These are phyloP conservation scores for Dasysyrphus albostriatus DNA, from an alignment of 2,888 invertebrate genomes.

Conservation along the genomic window DNA sequence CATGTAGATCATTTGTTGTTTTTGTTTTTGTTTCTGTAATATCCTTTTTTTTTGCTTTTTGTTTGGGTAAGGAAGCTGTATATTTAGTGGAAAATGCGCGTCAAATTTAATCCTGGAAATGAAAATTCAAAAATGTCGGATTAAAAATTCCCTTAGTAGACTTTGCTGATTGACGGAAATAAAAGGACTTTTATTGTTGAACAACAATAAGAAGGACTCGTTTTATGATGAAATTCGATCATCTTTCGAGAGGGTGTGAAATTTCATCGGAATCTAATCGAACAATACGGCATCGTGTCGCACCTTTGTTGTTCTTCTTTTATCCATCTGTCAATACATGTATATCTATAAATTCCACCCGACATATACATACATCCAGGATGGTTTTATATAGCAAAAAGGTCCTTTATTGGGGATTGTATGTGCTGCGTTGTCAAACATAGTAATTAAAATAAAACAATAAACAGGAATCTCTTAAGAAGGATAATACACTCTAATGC, in stretches of 20 bases:
- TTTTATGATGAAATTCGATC: constrained; percentile 56
- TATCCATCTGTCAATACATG: constrained; percentile 53
- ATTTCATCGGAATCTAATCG: constrained; percentile 61
- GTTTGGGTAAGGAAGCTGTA: constrained; percentile 18
- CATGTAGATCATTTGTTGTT: constrained; percentile 57
- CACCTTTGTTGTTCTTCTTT: constrained; percentile 38
- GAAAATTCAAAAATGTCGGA: constrained; percentile 59
- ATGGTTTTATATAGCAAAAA: neutral
- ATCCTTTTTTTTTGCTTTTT: constrained; percentile 20
- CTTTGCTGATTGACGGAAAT: constrained; percentile 1
- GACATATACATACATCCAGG: neutral
- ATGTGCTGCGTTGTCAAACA: constrained; percentile 58
- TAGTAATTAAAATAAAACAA: constrained; percentile 71
- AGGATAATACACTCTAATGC: constrained; percentile 72
- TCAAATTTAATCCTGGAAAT: constrained; percentile 57
- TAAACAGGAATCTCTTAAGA: constrained; percentile 63
- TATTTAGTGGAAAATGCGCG: constrained; percentile 65
- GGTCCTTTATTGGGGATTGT: constrained; percentile 42
- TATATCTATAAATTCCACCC: neutral
- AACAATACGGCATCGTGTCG: constrained; percentile 27
- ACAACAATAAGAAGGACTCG: neutral
- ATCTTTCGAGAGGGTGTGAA: constrained; percentile 58
- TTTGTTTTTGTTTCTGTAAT: constrained; percentile 43
- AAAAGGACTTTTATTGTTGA: neutral
- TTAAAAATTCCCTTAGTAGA: constrained; percentile 55